Evolutionary conservation across 2,113 vertebrate genomes (phyloP).

Genomic region (Oncorhynchus gorbuscha): DNA sequence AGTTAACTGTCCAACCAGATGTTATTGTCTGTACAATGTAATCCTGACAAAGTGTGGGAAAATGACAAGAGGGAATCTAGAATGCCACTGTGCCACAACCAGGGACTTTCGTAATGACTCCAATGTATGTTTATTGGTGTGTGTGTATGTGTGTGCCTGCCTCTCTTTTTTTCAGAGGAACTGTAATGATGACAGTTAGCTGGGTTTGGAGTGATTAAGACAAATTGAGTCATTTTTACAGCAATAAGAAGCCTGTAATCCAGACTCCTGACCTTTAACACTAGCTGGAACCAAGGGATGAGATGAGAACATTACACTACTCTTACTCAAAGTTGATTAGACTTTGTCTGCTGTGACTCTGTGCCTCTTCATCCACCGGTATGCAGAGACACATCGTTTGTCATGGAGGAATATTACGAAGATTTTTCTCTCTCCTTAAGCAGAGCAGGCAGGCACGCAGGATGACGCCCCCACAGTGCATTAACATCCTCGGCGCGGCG

Average conservation of each 20-base stretch:
- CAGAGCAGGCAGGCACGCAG: not conserved
- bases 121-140: too few species aligned
- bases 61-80: too few species aligned
- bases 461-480: constrained; percentile 33
- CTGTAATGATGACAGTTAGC: not conserved
- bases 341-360: not conserved
- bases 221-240: not conserved
- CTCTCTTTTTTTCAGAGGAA: not conserved
- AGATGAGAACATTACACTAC: constrained; percentile 16
- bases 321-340: constrained; percentile 6
- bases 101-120: not conserved
- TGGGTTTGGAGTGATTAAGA: not conserved
- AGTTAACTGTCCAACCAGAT: too few species aligned
- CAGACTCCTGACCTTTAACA: not conserved
- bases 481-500: constrained; percentile 38
- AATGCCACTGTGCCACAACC: not conserved
- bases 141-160: not conserved
- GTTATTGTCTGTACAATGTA: too few species aligned
- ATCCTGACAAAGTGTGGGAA: too few species aligned
- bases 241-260: not conserved
- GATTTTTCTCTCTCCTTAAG: constrained; percentile 31
- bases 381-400: constrained; percentile 38
- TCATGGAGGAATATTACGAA: constrained; percentile 26
- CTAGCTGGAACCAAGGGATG: not conserved
- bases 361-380: constrained; percentile 32